Evolutionary conservation across 1,140 invertebrate species (phyloP).

Genomic region (Penaeus chinensis): DNA sequence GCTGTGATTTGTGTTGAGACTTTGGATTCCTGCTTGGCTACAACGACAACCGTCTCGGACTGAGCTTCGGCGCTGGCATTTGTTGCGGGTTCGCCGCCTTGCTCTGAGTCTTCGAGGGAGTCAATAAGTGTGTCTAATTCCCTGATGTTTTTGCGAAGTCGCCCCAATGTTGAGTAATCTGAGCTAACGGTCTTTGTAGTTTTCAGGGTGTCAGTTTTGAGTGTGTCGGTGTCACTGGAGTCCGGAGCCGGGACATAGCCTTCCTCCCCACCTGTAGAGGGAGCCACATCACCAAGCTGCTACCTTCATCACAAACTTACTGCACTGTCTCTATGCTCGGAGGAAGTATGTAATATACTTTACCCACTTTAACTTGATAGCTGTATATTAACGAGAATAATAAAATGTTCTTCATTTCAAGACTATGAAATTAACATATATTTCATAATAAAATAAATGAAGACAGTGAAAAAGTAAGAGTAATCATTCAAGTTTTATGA

Average conservation of each 20-base stretch:
- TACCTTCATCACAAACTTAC: conserved; percentile 1
- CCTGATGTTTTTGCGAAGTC: conserved; percentile 60
- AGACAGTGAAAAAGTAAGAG: too few species aligned
- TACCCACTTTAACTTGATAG: too few species aligned
- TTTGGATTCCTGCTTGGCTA: conserved; percentile 6
- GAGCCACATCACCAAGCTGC: conserved; percentile 5
- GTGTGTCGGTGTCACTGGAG: conserved; percentile 41
- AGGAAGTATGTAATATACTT: too few species aligned
- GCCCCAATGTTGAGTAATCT: conserved; percentile 56
- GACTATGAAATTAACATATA: too few species aligned
- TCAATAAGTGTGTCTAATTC: conserved; percentile 53
- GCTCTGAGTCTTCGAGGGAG: conserved; percentile 43
- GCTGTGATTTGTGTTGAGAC: background rate
- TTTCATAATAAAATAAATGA: too few species aligned
- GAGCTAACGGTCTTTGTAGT: conserved; percentile 32
- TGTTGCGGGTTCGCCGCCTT: background rate
- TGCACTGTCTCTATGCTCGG: background rate
- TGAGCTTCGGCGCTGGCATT: background rate
- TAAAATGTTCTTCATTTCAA: too few species aligned
- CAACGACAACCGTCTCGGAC: background rate
- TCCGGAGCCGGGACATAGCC: conserved; percentile 36
- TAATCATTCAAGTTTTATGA: too few species aligned
- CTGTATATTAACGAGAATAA: too few species aligned
- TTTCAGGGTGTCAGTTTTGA: conserved; percentile 39
- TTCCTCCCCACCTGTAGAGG: conserved; percentile 44